Base-by-base conservation (phyloP, 2,113 vertebrate genomes). In the Pelusios castaneus region DNA sequence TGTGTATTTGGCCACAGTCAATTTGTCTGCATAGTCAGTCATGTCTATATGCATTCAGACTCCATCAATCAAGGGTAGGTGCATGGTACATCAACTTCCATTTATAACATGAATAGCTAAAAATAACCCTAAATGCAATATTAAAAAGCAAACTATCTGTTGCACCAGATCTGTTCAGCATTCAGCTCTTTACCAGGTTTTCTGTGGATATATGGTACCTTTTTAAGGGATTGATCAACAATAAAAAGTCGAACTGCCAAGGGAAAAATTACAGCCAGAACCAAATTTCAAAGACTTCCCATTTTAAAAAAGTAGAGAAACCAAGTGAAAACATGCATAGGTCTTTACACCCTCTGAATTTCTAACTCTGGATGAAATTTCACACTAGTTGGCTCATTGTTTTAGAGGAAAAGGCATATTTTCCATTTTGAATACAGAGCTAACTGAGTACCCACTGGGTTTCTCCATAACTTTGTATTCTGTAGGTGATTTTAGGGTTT, bases 131-230 rank as follows among this genome's bases (percentile, higher is more conserved):
- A 43, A 43, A 75, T 22, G 22, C 24, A 24, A 24, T 75, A 12
- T 75, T 2, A 63, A 92, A 51, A 67, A 60, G 60, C 0, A 29
- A 29, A 49, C 0, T 16, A 13, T 41, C 31, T 4, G 87, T 67
- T 5, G 2, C 76, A 47, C 9, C 21, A 16, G 45, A 0, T 29
- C 24, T 78, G 2, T 5, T 45, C 82, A 82, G 3, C 2, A 34
- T 38, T 63, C 41, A n/a, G 14, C 5, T 92, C 13, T 80, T 34
- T 43, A 60, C 24, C 6, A 75, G 45, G 5, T 55, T 80, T 22
- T 77, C 0, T 34, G 3, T 67, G 9, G 82, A 41, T 1, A 1
- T 25, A 27, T 6, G 77, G 8, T 67, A 31, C 63, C 43, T 1
- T 60, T 58, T 5, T 73, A 88, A 41, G 70, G 82, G 84, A 80